Percentiles rank a stretch among this genome's conserved stretches.
phyloP scores from a whole-genome alignment of 2,797 vertebrate genomes.

The Acipenser ruthenus region DNA sequence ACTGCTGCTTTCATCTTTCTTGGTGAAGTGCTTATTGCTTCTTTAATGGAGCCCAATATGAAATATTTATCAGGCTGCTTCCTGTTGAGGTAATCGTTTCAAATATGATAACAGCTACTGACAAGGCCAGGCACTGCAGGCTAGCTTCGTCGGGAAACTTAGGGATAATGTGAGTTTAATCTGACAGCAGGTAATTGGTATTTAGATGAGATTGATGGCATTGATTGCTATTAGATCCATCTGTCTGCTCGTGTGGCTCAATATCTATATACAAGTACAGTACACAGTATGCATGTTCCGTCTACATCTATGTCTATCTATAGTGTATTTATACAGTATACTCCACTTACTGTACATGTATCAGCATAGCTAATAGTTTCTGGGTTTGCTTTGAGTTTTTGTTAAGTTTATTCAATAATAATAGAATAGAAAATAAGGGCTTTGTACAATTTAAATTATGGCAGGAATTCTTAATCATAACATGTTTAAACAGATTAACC shows the following conservation, averaged over 20 bases:
- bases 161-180: conserved; percentile 37
- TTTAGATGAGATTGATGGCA: conserved; percentile 29
- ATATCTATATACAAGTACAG: neutral
- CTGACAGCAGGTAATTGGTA: conserved; percentile 26
- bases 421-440: too few species aligned
- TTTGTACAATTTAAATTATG: too few species aligned
- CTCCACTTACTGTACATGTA: neutral
- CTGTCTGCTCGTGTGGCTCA: neutral
- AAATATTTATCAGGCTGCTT: conserved; percentile 41
- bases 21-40: conserved; percentile 18
- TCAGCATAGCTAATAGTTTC: neutral
- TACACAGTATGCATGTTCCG: neutral
- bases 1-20: conserved; percentile 30
- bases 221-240: conserved; percentile 23
- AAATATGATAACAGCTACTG: conserved; percentile 17
- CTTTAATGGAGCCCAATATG: conserved; percentile 36
- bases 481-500: too few species aligned
- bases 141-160: conserved; percentile 11
- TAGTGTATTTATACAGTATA: neutral
- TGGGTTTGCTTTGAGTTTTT: neutral
- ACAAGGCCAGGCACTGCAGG: conserved; percentile 4
- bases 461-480: too few species aligned
- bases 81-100: conserved; percentile 31
- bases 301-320: neutral
- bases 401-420: neutral